Base-by-base conservation (phyloP, 2,797 vertebrate genomes). In the Megaceryle alcyon region DNA sequence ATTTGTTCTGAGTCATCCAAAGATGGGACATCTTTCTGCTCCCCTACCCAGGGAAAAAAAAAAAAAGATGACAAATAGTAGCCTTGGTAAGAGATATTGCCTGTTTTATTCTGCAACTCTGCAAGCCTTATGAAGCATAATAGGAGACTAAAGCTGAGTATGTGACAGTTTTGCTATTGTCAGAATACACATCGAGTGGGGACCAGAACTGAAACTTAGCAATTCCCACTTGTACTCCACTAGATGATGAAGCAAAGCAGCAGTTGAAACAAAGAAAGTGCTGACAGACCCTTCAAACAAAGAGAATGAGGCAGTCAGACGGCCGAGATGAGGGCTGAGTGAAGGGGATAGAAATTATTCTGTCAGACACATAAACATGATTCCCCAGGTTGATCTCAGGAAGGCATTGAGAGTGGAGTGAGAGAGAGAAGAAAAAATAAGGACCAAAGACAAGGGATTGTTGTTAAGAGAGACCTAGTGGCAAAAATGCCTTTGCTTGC, bases 211-310 rank as follows among this genome's bases (percentile, higher is more conserved):
- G 49, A 88, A 91, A 63, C n/a, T 79, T 48, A 15, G 51, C n/a
- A 63, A 69, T 86, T 93, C 61, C 49, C 66, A 59, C n/a, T 88
- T 71, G 59, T 28, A 31, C 35, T 69, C 54, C 51, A 41, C 33
- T 46, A 39, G 49, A 57, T 92, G 91, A 76, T 83, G 89, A 71
- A 78, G 72, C 72, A 82, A 46, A 92, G 82, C 68, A 85, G 60
- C 15, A 22, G 10, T 1, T n/a, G 53, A 78, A 87, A 94, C 82
- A 94, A 92, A 95, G 82, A 6, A 93, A 92, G 20, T 86, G 91
- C 73, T 94, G 94, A 90, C 73, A 88, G 65, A 81, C 70, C 43
- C 64, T 72, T 59, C 80, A 76, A 83, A 81, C 82, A 83, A 89
- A 82, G 77, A 59, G 37, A 54, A 61, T 5, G 22, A 82, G 54